These are phyloP conservation scores for Pterocles gutturalis DNA, from an alignment of 2,113 vertebrate species.

Conservation along the genomic window DNA sequence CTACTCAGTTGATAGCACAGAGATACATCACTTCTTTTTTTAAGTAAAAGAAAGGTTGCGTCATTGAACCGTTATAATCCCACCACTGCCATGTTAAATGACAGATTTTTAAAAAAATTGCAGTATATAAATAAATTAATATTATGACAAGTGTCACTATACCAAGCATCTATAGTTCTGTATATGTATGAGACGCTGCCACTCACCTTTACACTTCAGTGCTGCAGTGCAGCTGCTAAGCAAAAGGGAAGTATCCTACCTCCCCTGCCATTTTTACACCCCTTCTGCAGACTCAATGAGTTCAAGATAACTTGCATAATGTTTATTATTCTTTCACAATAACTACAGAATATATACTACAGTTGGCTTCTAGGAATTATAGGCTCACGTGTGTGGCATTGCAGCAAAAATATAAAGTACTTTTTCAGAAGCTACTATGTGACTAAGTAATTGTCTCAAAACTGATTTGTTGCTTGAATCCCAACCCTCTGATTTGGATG, in stretches of 20 bases:
- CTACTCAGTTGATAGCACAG: not conserved
- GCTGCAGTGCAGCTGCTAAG: not conserved
- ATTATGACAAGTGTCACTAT: not conserved
- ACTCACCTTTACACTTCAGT: not conserved
- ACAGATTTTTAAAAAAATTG: not conserved
- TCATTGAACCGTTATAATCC: not conserved
- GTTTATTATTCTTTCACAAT: not conserved
- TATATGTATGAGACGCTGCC: not conserved
- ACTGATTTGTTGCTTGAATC: not conserved
- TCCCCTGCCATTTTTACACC: not conserved
- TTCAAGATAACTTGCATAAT: not conserved
- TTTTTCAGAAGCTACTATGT: not conserved
- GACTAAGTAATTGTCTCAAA: not conserved
- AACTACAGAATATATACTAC: not conserved
- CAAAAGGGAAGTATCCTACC: not conserved
- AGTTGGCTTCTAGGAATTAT: not conserved
- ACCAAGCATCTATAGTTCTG: not conserved
- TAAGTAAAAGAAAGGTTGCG: not conserved
- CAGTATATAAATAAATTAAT: not conserved
- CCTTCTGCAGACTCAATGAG: fast-evolving
- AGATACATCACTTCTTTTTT: not conserved
- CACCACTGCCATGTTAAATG: not conserved
- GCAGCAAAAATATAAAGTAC: not conserved
- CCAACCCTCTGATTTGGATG: not conserved
- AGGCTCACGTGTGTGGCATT: not conserved